These are phyloP conservation scores for Sicus ferrugineus DNA, from an alignment of 2,888 invertebrate genomes.

Conservation along the genomic window DNA sequence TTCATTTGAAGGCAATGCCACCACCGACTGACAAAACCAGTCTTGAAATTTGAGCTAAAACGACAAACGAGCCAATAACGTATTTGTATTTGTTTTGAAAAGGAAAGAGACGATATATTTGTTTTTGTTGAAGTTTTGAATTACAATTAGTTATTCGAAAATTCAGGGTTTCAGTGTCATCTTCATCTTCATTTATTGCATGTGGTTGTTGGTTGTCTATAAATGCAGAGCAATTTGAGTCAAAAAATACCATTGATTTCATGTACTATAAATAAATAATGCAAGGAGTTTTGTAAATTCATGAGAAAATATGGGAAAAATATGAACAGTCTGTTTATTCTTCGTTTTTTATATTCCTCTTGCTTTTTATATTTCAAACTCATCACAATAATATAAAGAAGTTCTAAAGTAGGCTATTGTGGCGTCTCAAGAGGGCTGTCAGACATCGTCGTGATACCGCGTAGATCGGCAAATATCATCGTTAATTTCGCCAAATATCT, in stretches of 20 bases:
- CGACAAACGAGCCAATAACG: background rate
- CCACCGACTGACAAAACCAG: background rate
- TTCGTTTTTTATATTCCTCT: background rate
- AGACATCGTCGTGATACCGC: no score
- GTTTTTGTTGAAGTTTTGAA: background rate
- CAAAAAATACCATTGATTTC: no score
- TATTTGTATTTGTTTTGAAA: background rate
- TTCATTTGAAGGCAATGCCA: background rate
- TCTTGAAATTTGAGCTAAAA: background rate
- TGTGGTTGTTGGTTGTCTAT: no score
- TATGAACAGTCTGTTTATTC: background rate
- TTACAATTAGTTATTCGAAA: background rate
- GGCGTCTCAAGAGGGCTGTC: no score
- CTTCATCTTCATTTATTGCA: background rate
- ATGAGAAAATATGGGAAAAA: background rate
- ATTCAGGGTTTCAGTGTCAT: background rate
- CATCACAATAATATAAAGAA: no score
- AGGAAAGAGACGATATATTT: background rate
- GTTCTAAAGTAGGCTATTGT: no score
- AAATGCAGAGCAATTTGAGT: no score
- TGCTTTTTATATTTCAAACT: no score
- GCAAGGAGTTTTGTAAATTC: background rate
- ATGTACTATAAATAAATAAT: background rate
- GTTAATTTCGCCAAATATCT: no score
- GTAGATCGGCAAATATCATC: no score